These are phyloP conservation scores for Halictus rubicundus DNA, from an alignment of 1,140 invertebrate species.

Conservation along the genomic window DNA sequence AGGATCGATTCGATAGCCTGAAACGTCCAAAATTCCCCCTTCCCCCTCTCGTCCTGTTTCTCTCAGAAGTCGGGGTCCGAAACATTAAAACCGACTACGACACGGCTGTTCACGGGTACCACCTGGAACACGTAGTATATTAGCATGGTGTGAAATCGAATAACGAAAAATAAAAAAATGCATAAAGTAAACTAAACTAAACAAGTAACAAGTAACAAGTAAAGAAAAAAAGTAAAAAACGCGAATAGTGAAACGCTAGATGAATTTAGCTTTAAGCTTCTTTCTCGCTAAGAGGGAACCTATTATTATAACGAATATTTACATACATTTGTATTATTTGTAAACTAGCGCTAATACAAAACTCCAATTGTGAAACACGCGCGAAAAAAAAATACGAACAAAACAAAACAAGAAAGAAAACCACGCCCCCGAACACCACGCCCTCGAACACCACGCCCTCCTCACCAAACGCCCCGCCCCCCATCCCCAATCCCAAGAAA, in stretches of 20 bases:
- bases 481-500: background rate
- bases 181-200: no score
- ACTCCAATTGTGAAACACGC: slow-evolving; percentile 76
- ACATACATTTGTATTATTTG: slow-evolving; percentile 80
- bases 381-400: slow-evolving; percentile 49
- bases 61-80: background rate
- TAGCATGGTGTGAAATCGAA: slow-evolving; percentile 71
- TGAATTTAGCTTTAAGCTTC: slow-evolving; percentile 72
- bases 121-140: slow-evolving; percentile 65
- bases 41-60: background rate
- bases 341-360: slow-evolving; percentile 79
- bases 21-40: background rate
- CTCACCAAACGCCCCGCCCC: background rate
- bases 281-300: slow-evolving; percentile 68
- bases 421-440: background rate
- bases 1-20: no score
- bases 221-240: slow-evolving; percentile 5
- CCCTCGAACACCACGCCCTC: background rate
- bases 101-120: slow-evolving; percentile 63
- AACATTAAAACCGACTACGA: slow-evolving; percentile 9
- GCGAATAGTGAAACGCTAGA: slow-evolving; percentile 76
- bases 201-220: background rate
- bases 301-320: slow-evolving; percentile 79
- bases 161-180: no score
- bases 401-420: slow-evolving; percentile 35